Conservation (phyloP, 2,113 vertebrate species). For the Spilogale gracilis region DNA sequence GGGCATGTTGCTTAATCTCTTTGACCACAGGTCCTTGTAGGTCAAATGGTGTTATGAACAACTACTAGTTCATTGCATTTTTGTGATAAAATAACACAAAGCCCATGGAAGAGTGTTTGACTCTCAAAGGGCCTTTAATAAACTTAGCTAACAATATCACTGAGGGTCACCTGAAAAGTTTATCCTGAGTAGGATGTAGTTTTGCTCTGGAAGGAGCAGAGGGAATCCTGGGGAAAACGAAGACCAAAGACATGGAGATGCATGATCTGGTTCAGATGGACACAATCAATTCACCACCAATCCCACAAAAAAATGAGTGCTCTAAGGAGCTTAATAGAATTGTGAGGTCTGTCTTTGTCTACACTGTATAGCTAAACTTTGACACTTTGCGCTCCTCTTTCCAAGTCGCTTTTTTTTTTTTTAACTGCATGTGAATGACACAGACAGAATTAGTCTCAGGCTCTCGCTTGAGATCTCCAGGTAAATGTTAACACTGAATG, state of each 20-base stretch:
- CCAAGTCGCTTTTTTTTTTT: neutral
- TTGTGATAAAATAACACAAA: neutral
- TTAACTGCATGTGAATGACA: neutral
- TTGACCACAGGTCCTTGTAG: neutral
- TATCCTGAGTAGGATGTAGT: neutral
- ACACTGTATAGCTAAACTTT: neutral
- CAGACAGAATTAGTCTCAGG: neutral
- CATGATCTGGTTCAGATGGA: neutral
- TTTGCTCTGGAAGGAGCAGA: neutral
- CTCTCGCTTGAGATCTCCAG: neutral
- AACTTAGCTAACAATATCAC: neutral
- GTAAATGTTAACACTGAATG: neutral
- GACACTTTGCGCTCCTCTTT: neutral
- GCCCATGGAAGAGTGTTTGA: neutral
- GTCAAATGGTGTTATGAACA: slow-evolving; percentile 28
- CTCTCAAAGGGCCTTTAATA: neutral
- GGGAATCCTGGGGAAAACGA: neutral
- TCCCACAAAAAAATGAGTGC: neutral
- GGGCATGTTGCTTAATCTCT: neutral
- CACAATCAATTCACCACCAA: neutral
- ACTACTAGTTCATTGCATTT: neutral
- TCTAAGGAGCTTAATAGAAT: neutral
- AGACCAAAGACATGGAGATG: neutral
- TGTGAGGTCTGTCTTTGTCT: neutral
- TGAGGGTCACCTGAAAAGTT: neutral